Percentiles rank a stretch among this genome's conserved stretches.
These are phyloP conservation scores for Clinocottus analis DNA, from an alignment of 2,113 vertebrate genomes.

Conservation along the genomic window DNA sequence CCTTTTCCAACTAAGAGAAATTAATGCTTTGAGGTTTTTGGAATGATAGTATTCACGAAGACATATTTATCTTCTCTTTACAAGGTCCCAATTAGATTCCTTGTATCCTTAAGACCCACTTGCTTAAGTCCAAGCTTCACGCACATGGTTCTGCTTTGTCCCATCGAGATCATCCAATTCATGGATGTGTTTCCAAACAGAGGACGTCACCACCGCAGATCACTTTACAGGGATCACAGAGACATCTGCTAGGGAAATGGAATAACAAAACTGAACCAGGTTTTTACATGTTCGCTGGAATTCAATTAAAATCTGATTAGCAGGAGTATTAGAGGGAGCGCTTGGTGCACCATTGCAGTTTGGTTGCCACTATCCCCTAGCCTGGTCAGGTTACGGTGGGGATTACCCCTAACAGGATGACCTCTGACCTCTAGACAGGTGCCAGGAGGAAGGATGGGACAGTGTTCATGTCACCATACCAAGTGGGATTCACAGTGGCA, in stretches of 20 bases:
- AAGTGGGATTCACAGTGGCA: conserved; percentile 66
- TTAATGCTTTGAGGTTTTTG: neutral
- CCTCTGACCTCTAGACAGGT: conserved; percentile 79
- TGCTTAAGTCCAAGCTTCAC: conserved; percentile 1
- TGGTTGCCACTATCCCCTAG: conserved; percentile 60
- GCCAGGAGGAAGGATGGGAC: conserved; percentile 67
- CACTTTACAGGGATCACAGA: conserved; percentile 85
- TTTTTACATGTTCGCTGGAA: conserved; percentile 85
- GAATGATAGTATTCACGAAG: conserved; percentile 22
- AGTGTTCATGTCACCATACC: conserved; percentile 64
- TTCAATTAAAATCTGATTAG: conserved; percentile 83
- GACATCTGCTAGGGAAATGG: conserved; percentile 86
- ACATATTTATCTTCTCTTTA: neutral
- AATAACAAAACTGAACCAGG: conserved; percentile 83
- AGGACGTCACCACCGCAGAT: conserved; percentile 80
- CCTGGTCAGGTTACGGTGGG: conserved; percentile 76
- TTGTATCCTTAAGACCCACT: conserved; percentile 16
- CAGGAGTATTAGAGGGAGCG: conserved; percentile 75
- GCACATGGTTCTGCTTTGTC: conserved; percentile 80
- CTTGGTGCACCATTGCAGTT: conserved; percentile 49
- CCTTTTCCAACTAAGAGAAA: neutral
- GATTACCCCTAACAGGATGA: conserved; percentile 79
- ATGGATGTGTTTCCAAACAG: conserved; percentile 78
- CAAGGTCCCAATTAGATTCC: conserved; percentile 12
- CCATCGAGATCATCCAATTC: conserved; percentile 68